Evolutionary conservation across 35 echinoderm and acorn worm species (phyloP).

Genomic region (Strongylocentrotus purpuratus): DNA sequence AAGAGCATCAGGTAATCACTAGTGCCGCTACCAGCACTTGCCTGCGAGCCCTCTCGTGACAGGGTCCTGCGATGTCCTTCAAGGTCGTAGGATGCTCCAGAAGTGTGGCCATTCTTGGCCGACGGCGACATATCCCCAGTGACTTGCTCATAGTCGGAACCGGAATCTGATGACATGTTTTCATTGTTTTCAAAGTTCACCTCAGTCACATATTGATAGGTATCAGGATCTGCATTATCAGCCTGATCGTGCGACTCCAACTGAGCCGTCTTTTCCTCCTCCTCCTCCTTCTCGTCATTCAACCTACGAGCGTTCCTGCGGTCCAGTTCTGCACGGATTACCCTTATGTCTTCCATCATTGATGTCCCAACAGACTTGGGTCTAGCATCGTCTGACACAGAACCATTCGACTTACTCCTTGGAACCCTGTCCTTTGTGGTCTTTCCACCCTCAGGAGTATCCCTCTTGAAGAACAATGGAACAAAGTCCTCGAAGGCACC

Average conservation of each 20-base stretch:
- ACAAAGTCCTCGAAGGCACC: slow-evolving; percentile 20
- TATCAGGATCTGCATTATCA: not conserved
- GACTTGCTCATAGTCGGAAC: slow-evolving; percentile 36
- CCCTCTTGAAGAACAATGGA: slow-evolving; percentile 19
- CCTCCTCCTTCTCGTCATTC: not conserved
- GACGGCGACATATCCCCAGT: not conserved
- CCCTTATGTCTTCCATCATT: not conserved
- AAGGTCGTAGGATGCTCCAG: not conserved
- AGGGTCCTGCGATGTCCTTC: slow-evolving; percentile 3
- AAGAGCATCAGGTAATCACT: slow-evolving; percentile 35
- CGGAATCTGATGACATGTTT: not conserved
- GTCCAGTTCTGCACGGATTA: not conserved
- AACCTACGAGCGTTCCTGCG: not conserved
- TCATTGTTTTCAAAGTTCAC: not conserved
- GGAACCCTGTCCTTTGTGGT: not conserved
- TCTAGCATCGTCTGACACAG: not conserved
- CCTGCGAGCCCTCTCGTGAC: not conserved
- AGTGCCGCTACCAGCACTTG: not conserved
- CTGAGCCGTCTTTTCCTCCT: not conserved
- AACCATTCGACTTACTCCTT: not conserved
- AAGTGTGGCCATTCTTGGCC: not conserved
- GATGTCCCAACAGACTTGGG: not conserved
- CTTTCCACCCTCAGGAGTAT: not conserved
- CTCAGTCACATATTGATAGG: slow-evolving; percentile 3
- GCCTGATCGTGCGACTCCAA: not conserved